Evolutionary conservation across 2,113 vertebrate species (phyloP), one percentile per base, ranked within the genome.

Genomic region (Hyperopisus bebe): DNA sequence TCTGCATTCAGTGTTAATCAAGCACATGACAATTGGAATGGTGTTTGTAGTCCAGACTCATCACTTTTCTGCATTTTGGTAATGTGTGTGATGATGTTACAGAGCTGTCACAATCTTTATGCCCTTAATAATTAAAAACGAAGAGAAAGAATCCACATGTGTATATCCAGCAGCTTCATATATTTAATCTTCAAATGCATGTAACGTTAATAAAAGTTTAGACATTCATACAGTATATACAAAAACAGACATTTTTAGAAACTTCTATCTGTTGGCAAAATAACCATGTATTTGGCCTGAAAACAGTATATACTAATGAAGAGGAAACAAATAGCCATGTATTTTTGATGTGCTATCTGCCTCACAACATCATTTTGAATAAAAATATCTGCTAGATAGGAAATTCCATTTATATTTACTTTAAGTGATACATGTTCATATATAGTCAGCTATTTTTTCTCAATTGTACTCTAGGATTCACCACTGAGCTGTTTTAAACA

Each of bases 11-110:
- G 95, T 95, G 95, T 94, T 94, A 94, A 92, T 89, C 44, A 92
- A 86, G 97, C 97, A 98, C 91, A 94, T 94, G 95, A 94, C 95
- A 96, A 96, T 95, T 93, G 94, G 94, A 95, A 94, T 94, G 91
- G 88, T 90, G 91, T 90, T 93, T 90, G 94, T 94, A 94, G 94
- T 96, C 92, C 93, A 92, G 93, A 92, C 95, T 97, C 97, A 97
- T 97, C 97, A 96, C 77, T 96, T 97, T 93, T 93, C 89, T 27
- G 21, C 86, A 13, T 90, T 94, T 82, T 74, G 39, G 77, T 35
- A 51, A 86, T 42, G 58, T 44, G 89, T 77, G 21, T 90, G 66
- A 91, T 92, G 48, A 89, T 80, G 74, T 62, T 53, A 24, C 48
- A 77, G 77, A 91, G 27, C 19, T 47, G 44, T n/a, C 7, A 24